phyloP scores from a whole-genome alignment of 2,888 invertebrate genomes.

The Linnaemya vulpina region DNA sequence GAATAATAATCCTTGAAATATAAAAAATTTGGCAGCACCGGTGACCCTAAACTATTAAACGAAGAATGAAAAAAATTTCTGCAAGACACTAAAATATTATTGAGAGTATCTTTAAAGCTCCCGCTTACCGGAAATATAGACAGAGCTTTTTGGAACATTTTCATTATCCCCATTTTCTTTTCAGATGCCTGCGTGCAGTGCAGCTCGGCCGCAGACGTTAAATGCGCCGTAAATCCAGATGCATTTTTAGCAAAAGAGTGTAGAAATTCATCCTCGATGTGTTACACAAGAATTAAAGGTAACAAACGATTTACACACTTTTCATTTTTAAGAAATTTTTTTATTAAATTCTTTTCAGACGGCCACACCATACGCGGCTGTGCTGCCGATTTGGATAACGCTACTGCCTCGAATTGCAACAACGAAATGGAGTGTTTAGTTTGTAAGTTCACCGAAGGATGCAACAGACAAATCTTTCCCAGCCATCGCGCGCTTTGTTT shows the following conservation, averaged over 20 bases:
- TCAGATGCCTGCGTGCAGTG: slow-evolving; percentile 81
- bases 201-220: slow-evolving; percentile 76
- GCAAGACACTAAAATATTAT: too few species aligned
- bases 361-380: slow-evolving; percentile 80
- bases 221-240: slow-evolving; percentile 79
- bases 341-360: slow-evolving; percentile 72
- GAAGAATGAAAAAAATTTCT: too few species aligned
- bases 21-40: too few species aligned
- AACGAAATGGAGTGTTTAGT: slow-evolving; percentile 79
- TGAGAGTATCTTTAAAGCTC: too few species aligned
- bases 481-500: slow-evolving; percentile 78
- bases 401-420: slow-evolving; percentile 75
- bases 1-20: too few species aligned
- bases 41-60: too few species aligned
- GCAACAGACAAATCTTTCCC: slow-evolving; percentile 80
- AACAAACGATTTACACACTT: slow-evolving; percentile 48
- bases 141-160: neutral
- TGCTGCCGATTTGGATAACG: slow-evolving; percentile 77
- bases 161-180: neutral
- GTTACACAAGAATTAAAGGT: slow-evolving; percentile 78
- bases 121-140: too few species aligned
- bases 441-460: slow-evolving; percentile 78
- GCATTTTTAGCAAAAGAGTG: slow-evolving; percentile 78
- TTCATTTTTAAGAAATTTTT: neutral
- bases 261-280: slow-evolving; percentile 74